Base-by-base conservation (phyloP, 2,888 invertebrate species). In the Noctua janthina region DNA sequence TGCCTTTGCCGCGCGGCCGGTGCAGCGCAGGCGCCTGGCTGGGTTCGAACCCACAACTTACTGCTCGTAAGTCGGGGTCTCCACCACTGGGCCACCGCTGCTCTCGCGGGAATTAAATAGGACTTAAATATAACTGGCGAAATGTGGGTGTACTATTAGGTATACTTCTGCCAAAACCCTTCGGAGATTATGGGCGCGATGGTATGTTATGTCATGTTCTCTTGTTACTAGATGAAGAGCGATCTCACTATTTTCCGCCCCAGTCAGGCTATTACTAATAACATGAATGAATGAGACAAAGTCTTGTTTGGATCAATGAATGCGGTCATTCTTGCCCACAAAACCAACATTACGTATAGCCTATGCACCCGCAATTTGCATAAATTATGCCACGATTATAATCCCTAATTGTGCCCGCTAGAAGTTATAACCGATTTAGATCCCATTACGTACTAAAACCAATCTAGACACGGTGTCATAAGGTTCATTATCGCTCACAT, bases 361-460 rank as follows among this genome's bases (percentile, higher is more conserved):
- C 86, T 90, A 90, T 90, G 89, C 90, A 90, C 85, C 89, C 85
- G 83, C 82, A 91, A 94, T 95, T 93, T 92, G 89, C 93, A 94
- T 95, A 93, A 92, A 94, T 94, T 93, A 93, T 91, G 90, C 90
- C 90, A 85, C 91, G 88, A 93, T 93, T 93, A 94, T 92, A 92
- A 89, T 83, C 88, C 89, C 90, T 93, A 92, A 93, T 93, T 92
- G 91, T 84, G 83, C 88, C 90, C 84, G 88, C 85, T 82, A 88
- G 85, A 88, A 83, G 84, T 82, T 88, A 87, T 88, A 78, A 81
- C 80, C 76, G 82, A 68, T 79, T 84, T 75, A 77, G 76, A 76
- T 35, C 17, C 23, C 49, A 68, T 74, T 39, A 76, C 43, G 67
- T 17, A 89, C 66, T 46, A 77, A 82, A 75, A 81, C 11, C 49